These are phyloP conservation scores for Peromyscus nudipes DNA, from an alignment of 2,797 vertebrate species.

Conservation along the genomic window DNA sequence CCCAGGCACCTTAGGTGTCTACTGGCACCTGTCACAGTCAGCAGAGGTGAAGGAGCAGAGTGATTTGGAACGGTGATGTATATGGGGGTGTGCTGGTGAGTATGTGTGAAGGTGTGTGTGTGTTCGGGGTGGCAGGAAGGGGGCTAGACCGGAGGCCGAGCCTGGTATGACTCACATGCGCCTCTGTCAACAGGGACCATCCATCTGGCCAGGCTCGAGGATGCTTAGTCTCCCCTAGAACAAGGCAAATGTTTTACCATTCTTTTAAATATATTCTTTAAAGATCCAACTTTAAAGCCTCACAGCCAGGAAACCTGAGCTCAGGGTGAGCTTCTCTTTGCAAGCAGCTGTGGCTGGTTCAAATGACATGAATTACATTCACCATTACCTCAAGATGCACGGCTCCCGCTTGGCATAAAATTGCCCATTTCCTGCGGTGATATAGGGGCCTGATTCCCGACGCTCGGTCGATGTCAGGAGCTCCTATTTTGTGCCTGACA, in stretches of 20 bases:
- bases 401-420: slow-evolving; percentile 72
- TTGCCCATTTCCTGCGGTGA: slow-evolving; percentile 77
- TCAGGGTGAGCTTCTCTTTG: slow-evolving; percentile 59
- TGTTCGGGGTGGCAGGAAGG: too few relatives aligned
- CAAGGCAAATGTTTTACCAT: slow-evolving; percentile 19
- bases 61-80: too few relatives aligned
- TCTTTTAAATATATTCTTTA: slow-evolving; percentile 61
- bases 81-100: accelerated
- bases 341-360: slow-evolving; percentile 33
- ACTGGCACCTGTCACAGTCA: neutral
- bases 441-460: neutral
- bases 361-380: slow-evolving; percentile 74
- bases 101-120: neutral
- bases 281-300: slow-evolving; percentile 40
- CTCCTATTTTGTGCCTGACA: slow-evolving; percentile 23
- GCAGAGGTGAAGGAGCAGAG: neutral
- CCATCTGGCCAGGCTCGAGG: neutral
- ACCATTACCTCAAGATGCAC: slow-evolving; percentile 74
- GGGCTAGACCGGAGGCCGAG: accelerated
- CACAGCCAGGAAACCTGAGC: slow-evolving; percentile 54
- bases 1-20: accelerated
- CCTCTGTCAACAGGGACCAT: neutral
- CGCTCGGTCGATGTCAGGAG: neutral
- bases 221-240: neutral
- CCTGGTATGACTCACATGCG: neutral